phyloP scores from a whole-genome alignment of 2,888 invertebrate species.

The Microctonus aethiopoides region DNA sequence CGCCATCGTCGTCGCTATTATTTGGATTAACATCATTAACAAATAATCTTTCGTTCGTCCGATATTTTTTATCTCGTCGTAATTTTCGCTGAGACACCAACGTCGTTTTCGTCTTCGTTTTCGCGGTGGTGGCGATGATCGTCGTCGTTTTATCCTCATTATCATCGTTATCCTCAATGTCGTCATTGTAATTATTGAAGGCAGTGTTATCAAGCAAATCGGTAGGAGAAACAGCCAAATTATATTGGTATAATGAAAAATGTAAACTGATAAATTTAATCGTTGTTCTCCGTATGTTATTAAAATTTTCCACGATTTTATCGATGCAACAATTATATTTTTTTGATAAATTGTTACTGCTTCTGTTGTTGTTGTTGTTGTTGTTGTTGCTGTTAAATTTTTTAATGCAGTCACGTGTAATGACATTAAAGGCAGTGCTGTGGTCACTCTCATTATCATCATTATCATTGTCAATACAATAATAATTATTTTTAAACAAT shows the following conservation, averaged over 20 bases:
- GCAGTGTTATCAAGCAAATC: constrained; percentile 56
- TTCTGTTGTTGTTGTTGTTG: too few species aligned
- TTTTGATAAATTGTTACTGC: not conserved
- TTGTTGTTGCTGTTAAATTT: too few species aligned
- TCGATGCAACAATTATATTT: not conserved
- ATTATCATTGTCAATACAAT: constrained; percentile 16
- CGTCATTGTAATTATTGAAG: constrained; percentile 43
- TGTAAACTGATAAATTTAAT: not conserved
- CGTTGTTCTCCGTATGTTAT: not conserved
- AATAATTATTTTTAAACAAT: constrained; percentile 5
- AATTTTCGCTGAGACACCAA: not conserved
- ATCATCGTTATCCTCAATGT: constrained; percentile 28
- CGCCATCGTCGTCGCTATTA: constrained; percentile 1
- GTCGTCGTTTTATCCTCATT: not conserved
- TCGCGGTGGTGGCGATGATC: not conserved
- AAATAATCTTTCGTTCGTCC: not conserved
- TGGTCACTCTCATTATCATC: constrained; percentile 13
- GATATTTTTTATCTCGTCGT: not conserved
- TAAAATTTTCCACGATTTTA: constrained; percentile 2
- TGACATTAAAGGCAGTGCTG: constrained; percentile 43
- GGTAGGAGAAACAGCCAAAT: constrained; percentile 36
- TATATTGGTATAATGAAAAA: not conserved
- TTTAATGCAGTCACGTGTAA: constrained; percentile 39
- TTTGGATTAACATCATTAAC: constrained; percentile 18
- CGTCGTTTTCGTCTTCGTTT: not conserved